A percentile compares a stretch with the other conserved stretches of the same genome.
Conservation (phyloP, 1,140 invertebrate genomes). For the Wasmannia auropunctata region DNA sequence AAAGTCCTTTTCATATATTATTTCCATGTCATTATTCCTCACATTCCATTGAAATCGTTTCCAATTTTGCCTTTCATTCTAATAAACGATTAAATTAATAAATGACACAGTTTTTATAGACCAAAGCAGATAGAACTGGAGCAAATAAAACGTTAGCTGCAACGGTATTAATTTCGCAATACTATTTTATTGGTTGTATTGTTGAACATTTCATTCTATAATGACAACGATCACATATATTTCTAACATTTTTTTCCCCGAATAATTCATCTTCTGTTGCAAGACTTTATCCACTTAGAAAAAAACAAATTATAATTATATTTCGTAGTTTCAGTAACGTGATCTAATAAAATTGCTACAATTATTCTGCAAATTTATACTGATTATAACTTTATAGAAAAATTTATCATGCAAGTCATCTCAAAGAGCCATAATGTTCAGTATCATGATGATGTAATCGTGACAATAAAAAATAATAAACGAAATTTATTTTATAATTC, state of each 20-base stretch:
- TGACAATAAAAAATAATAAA: neutral
- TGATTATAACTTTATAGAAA: neutral
- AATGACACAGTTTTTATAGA: neutral
- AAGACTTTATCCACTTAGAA: neutral
- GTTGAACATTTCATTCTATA: neutral
- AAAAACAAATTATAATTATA: neutral
- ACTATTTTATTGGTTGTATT: neutral
- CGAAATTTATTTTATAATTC: neutral
- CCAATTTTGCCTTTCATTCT: neutral
- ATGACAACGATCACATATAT: neutral
- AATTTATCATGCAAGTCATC: neutral
- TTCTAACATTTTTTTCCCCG: neutral
- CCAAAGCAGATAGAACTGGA: neutral
- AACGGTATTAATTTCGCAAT: neutral
- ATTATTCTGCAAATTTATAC: neutral
- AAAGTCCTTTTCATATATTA: neutral
- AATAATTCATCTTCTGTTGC: slow-evolving; percentile 17
- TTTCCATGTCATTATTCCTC: neutral
- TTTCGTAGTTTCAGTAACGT: neutral
- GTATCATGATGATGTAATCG: neutral
- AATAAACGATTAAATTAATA: neutral
- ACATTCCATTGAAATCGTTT: neutral
- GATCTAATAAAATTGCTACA: neutral
- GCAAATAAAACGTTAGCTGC: neutral
- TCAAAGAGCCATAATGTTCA: neutral